A percentile compares a stretch with the other conserved stretches of the same genome.
Evolutionary conservation across 2,113 vertebrate species (phyloP).

Genomic region (Myanophis thanlyinensis): DNA sequence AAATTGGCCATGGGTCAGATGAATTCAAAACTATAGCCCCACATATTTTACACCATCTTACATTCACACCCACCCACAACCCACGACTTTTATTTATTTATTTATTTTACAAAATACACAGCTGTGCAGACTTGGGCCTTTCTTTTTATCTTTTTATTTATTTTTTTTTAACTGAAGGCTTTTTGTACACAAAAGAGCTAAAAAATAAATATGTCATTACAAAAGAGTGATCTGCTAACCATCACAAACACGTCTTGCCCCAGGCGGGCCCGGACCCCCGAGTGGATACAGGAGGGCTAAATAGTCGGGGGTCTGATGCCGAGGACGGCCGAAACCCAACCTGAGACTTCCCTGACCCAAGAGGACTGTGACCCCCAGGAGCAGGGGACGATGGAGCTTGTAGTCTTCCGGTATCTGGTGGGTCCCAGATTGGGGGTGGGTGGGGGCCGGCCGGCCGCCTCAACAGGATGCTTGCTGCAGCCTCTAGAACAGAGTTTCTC

Average conservation of each 20-base stretch:
- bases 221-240: constrained; percentile 23
- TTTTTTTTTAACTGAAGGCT: not conserved
- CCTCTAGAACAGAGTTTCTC: not conserved
- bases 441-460: no score
- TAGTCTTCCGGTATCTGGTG: not conserved
- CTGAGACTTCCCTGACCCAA: not conserved
- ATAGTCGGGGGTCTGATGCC: not conserved
- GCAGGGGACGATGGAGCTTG: not conserved
- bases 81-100: no score
- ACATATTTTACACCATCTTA: not conserved
- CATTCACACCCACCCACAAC: no score
- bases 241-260: not conserved
- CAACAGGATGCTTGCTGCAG: not conserved
- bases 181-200: constrained; percentile 33
- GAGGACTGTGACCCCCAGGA: not conserved
- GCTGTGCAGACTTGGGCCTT: not conserved
- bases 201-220: constrained; percentile 39
- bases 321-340: not conserved
- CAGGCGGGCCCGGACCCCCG: not conserved
- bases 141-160: not conserved
- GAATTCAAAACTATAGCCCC: not conserved
- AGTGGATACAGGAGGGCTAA: not conserved
- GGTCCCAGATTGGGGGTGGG: not conserved
- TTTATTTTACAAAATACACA: not conserved
- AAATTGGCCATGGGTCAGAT: not conserved